Base-by-base conservation (phyloP, 2,113 vertebrate genomes). In the Etheostoma spectabile region DNA sequence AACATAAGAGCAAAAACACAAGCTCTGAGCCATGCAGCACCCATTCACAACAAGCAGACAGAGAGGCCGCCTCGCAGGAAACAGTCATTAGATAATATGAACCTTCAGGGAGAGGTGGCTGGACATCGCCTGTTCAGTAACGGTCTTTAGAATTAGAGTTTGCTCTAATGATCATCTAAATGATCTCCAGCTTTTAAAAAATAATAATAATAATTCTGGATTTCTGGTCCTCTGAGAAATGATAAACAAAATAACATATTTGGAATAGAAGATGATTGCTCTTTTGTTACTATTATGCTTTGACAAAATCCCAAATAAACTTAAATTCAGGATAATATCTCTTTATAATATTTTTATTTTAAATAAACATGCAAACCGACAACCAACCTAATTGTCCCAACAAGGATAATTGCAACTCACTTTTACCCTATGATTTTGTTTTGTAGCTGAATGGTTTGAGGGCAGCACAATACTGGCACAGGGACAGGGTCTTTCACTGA, bases 81-180 rank as follows among this genome's bases (percentile, higher is more conserved):
- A 87, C 89, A 69, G 51, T 81, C 66, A 87, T 86, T 74, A 85
- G 84, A 88, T 83, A 68, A 78, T 76, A 71, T 63, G 74, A 75
- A 79, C 33, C 70, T 88, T 82, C 13, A 59, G 77, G 78, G 55
- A 79, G 70, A 82, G 22, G 53, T 76, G 24, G 56, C 45, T 35
- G 48, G 48, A 60, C 16, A 2, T 21, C 52, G 3, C 2, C 27
- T 30, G 22, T 21, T 42, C 30, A 8, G n/a, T 45, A 67, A 57
- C 4, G 18, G 38, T 63, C 68, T 45, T 74, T 22, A 35, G 22
- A 63, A 52, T 18, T 6, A 11, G 18, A 49, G n/a, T 63, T 66
- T 5, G 2, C 14, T 60, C 8, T 48, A 60, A 67, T 24, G 21
- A 68, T 61, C 45, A 45, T 45, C 16, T 27, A 6, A 45, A 55